A percentile compares a stretch with the other conserved stretches of the same genome.
These are phyloP conservation scores for Corynorhinus townsendii DNA, from an alignment of 2,113 vertebrate species.

Conservation along the genomic window DNA sequence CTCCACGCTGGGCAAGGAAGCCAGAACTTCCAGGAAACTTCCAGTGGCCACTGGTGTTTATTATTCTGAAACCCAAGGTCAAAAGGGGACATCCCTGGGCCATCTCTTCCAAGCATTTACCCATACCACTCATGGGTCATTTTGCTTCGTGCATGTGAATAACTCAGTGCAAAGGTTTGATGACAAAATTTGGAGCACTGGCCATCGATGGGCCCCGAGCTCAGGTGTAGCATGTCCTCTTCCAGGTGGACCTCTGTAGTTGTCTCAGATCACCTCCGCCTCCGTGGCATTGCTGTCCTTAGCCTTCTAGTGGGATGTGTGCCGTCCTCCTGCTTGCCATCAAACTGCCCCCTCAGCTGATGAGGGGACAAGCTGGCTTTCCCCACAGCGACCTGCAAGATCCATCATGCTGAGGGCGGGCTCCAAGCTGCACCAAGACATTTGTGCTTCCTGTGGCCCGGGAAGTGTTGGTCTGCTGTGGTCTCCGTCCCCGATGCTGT, in stretches of 20 bases:
- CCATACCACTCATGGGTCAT: background rate
- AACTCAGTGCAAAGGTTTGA: background rate
- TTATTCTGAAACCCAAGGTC: background rate
- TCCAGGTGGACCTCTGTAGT: background rate
- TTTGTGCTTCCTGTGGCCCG: constrained; percentile 16
- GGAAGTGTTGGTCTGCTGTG: constrained; percentile 23
- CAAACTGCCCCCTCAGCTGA: background rate
- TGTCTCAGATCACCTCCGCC: background rate
- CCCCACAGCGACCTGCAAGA: background rate
- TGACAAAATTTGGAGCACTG: background rate
- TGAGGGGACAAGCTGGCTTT: background rate
- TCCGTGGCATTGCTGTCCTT: background rate
- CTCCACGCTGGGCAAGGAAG: background rate
- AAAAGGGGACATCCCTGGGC: background rate
- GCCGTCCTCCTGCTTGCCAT: background rate
- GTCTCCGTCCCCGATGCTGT: background rate
- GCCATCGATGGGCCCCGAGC: background rate
- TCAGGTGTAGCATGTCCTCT: background rate
- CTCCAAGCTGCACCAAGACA: background rate
- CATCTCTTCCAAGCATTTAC: background rate
- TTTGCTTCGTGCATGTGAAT: constrained; percentile 11
- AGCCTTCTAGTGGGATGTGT: background rate
- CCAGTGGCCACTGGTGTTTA: background rate
- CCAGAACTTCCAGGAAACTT: background rate
- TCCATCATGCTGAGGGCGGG: background rate